Conservation (phyloP, 2,797 vertebrate species). For the Esox masquinongy region DNA sequence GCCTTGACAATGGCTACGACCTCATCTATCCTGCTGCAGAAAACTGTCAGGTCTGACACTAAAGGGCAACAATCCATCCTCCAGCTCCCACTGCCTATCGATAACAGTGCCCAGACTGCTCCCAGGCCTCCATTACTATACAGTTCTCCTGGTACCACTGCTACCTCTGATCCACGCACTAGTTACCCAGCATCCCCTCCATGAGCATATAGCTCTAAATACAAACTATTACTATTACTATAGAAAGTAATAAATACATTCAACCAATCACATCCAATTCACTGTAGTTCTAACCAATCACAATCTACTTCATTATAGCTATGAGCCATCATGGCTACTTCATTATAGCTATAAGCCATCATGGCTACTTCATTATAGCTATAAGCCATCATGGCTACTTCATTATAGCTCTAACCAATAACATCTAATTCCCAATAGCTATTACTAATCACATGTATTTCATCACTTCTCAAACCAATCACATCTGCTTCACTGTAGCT, state of each 20-base stretch:
- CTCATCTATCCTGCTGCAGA: slow-evolving; percentile 63
- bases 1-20: slow-evolving; percentile 58
- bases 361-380: background rate
- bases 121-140: background rate
- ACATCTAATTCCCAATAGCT: no score
- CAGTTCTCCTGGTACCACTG: slow-evolving; percentile 13
- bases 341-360: no score
- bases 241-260: no score
- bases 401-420: no score
- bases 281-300: background rate
- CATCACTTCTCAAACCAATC: no score
- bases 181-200: background rate
- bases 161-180: background rate
- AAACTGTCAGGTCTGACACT: slow-evolving; percentile 61
- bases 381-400: no score
- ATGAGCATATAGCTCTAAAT: no score
- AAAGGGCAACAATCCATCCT: slow-evolving; percentile 65
- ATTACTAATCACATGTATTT: no score
- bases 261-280: background rate
- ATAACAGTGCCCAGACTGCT: background rate
- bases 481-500: no score
- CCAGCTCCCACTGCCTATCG: background rate
- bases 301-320: background rate
- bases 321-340: background rate
- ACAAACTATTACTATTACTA: no score